These are phyloP conservation scores for Adela reaumurella DNA, from an alignment of 2,888 invertebrate species.

Conservation along the genomic window DNA sequence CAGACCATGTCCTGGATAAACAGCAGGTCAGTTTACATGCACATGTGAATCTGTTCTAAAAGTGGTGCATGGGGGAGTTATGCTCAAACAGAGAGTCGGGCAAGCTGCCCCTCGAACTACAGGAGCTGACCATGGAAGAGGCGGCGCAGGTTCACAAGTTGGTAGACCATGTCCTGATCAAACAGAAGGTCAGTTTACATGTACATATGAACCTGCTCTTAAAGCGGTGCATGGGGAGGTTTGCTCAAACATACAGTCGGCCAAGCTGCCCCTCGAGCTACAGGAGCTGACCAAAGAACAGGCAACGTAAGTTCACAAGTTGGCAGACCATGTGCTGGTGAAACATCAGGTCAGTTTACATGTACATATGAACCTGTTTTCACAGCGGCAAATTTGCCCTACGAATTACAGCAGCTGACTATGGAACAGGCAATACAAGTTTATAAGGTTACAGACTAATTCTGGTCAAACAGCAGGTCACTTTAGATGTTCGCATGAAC, in stretches of 20 bases:
- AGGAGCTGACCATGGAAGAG: slow-evolving; percentile 55
- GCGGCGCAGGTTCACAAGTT: slow-evolving; percentile 51
- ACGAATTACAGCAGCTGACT: slow-evolving; percentile 24
- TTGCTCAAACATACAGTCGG: slow-evolving; percentile 41
- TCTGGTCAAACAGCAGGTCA: background rate
- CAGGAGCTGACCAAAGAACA: slow-evolving; percentile 60
- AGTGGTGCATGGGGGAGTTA: slow-evolving; percentile 52
- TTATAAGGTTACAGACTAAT: slow-evolving; percentile 59
- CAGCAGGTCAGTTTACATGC: slow-evolving; percentile 37
- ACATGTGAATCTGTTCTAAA: too few species aligned
- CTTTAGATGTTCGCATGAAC: too few species aligned
- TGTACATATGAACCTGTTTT: too few species aligned
- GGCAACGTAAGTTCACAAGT: slow-evolving; percentile 57
- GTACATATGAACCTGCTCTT: too few species aligned
- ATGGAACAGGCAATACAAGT: slow-evolving; percentile 50
- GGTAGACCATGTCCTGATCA: slow-evolving; percentile 49
- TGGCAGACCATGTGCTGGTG: slow-evolving; percentile 68
- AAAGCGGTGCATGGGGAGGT: too few species aligned
- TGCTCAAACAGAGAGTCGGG: slow-evolving; percentile 44
- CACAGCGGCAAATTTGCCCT: slow-evolving; percentile 51
- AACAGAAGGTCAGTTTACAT: background rate
- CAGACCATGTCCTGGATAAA: slow-evolving; percentile 63
- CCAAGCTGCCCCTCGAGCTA: slow-evolving; percentile 52
- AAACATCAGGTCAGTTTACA: slow-evolving; percentile 39
- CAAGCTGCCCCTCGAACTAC: slow-evolving; percentile 52